These are phyloP conservation scores for Murina feae DNA, from an alignment of 2,113 vertebrate species.

Conservation along the genomic window DNA sequence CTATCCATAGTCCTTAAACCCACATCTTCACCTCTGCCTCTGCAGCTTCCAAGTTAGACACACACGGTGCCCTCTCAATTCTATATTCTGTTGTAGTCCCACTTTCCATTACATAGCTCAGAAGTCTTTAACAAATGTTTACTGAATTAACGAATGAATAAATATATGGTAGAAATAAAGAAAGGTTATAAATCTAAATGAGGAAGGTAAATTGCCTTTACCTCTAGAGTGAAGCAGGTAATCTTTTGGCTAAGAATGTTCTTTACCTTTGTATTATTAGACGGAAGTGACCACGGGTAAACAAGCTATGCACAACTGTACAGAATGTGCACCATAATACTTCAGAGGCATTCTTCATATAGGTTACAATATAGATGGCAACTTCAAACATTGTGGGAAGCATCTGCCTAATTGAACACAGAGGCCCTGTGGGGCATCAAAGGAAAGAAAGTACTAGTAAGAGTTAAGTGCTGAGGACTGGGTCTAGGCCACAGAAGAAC, in stretches of 20 bases:
- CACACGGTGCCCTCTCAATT: rapidly evolving
- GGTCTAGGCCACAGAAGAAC: background rate
- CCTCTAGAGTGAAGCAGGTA: background rate
- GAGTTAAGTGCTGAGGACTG: background rate
- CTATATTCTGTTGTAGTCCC: background rate
- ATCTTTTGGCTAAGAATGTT: background rate
- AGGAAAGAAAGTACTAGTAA: background rate
- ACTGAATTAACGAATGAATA: background rate
- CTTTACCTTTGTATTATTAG: background rate
- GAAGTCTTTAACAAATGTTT: background rate
- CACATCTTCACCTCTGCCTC: background rate
- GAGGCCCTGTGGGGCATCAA: background rate
- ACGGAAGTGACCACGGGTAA: background rate
- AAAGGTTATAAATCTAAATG: background rate
- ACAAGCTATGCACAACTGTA: background rate
- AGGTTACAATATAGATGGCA: background rate
- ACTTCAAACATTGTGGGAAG: background rate
- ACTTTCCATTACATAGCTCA: background rate
- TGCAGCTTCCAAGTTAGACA: background rate
- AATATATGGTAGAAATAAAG: background rate
- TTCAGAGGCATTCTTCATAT: background rate
- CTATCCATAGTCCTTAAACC: background rate
- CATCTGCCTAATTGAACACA: background rate
- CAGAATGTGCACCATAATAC: background rate
- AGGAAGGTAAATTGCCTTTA: background rate